A percentile compares a stretch with the other conserved stretches of the same genome.
Evolutionary conservation across 1,140 invertebrate genomes (phyloP).

Genomic region (honey bee (Apis mellifera)): Amel_HAv3.1 CM009942.2:8639001-8639500

Average conservation of each 20-base stretch:
- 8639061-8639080: neutral
- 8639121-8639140: slow-evolving; percentile 5
- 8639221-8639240: neutral
- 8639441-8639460: slow-evolving; percentile 81
- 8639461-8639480: slow-evolving; percentile 88
- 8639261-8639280: slow-evolving; percentile 36
- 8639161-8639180: neutral
- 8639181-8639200: neutral
- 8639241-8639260: slow-evolving; percentile 39
- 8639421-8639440: neutral
- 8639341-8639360: slow-evolving; percentile 34
- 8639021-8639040: neutral
- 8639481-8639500: slow-evolving; percentile 83
- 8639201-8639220: slow-evolving; percentile 23
- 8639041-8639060: neutral
- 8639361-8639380: too few species aligned
- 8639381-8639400: neutral
- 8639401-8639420: neutral
- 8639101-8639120: neutral
- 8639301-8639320: slow-evolving; percentile 48
- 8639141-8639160: neutral
- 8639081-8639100: neutral
- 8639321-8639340: neutral
- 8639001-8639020: neutral
- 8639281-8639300: slow-evolving; percentile 41